Conservation (phyloP, 2,797 vertebrate species). For the Eospalax fontanierii region DNA sequence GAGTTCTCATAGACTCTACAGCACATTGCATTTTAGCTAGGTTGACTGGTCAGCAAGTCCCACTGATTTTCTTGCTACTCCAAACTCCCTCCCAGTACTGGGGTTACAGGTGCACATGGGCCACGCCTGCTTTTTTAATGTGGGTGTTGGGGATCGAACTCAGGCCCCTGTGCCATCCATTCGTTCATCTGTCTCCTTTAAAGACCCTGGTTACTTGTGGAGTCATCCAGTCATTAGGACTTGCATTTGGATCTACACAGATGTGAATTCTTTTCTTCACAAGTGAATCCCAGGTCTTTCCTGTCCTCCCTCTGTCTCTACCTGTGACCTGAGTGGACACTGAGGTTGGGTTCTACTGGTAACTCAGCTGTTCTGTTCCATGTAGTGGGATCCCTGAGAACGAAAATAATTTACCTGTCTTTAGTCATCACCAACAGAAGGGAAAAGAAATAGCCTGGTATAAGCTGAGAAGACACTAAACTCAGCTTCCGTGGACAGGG, state of each 20-base stretch:
- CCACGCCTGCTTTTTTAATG: background rate
- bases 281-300: background rate
- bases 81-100: background rate
- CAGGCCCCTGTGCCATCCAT: background rate
- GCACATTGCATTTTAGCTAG: background rate
- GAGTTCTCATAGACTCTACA: background rate
- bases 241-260: background rate
- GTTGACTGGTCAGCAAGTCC: background rate
- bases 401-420: rapidly evolving
- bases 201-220: background rate
- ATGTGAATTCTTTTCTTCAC: background rate
- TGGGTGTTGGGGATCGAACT: background rate
- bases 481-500: background rate
- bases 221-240: background rate
- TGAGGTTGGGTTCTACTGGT: background rate
- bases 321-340: background rate
- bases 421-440: background rate
- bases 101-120: background rate
- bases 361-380: conserved; percentile 68
- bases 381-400: conserved; percentile 20
- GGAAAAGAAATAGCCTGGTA: background rate
- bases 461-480: rapidly evolving
- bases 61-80: background rate
- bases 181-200: background rate
- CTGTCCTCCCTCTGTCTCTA: background rate